Conservation (phyloP, 2,113 vertebrate species). For the Syngnathoides biaculeatus region DNA sequence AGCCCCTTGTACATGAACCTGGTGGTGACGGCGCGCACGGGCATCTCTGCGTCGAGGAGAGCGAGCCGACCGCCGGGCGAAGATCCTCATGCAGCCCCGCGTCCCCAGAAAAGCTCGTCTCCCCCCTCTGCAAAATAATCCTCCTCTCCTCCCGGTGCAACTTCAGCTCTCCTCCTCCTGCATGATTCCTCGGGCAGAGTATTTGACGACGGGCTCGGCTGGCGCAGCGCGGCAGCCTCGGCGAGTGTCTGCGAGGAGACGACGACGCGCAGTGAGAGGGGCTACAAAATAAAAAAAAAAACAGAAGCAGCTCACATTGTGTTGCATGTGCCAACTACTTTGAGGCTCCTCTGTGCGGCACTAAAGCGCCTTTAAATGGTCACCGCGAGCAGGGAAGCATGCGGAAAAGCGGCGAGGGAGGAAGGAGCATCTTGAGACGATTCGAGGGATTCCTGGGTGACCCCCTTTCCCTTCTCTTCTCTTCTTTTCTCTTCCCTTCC, state of each 20-base stretch:
- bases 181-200: background rate
- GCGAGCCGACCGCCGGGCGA: conserved; percentile 55
- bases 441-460: conserved; percentile 59
- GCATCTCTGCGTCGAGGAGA: conserved; percentile 84
- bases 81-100: conserved; percentile 74
- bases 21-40: conserved; percentile 94
- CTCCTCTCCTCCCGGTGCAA: conserved; percentile 9
- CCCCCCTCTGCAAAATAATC: conserved; percentile 4
- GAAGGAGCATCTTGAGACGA: conserved; percentile 8
- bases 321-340: background rate
- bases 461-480: conserved; percentile 44
- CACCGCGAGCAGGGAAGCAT: conserved; percentile 5
- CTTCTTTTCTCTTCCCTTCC: conserved; percentile 13
- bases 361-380: background rate
- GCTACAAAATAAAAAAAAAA: background rate
- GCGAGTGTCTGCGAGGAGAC: background rate
- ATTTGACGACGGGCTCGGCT: background rate
- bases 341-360: background rate
- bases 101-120: conserved; percentile 34
- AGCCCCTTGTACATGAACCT: conserved; percentile 98
- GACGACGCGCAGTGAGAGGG: background rate
- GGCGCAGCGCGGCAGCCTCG: background rate
- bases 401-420: conserved; percentile 10
- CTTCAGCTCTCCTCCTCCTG: conserved; percentile 14
- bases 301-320: background rate